Conservation (phyloP, 2,888 invertebrate genomes). For the Isotomurus palustris region DNA sequence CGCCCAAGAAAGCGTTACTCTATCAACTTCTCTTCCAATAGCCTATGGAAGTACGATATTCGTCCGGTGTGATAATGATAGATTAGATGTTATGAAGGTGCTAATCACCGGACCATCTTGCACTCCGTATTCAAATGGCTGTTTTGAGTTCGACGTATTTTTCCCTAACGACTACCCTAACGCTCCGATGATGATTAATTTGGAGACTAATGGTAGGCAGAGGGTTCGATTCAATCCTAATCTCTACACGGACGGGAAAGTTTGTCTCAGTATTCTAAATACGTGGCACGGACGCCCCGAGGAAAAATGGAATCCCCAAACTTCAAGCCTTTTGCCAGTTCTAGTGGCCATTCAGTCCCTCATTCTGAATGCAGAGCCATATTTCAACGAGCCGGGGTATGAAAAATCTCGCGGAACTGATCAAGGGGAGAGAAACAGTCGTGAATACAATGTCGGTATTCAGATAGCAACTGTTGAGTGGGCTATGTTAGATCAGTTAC, state of each 20-base stretch:
- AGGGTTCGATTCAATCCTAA: conserved; percentile 89
- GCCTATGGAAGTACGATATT: conserved; percentile 86
- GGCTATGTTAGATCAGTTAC: conserved; percentile 92
- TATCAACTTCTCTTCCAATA: conserved; percentile 85
- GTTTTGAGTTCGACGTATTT: conserved; percentile 84
- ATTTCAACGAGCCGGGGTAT: conserved; percentile 92
- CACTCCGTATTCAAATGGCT: conserved; percentile 87
- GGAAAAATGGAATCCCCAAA: conserved; percentile 95
- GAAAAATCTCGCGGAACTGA: conserved; percentile 84
- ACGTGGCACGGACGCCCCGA: conserved; percentile 96
- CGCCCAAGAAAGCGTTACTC: conserved; percentile 90
- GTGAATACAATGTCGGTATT: conserved; percentile 93
- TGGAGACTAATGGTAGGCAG: conserved; percentile 80
- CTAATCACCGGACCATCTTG: conserved; percentile 73
- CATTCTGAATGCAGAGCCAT: conserved; percentile 87
- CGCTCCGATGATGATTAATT: conserved; percentile 73
- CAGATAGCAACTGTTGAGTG: conserved; percentile 90
- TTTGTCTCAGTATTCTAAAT: conserved; percentile 88
- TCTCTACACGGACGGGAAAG: conserved; percentile 91
- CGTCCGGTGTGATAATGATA: conserved; percentile 88
- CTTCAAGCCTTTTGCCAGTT: conserved; percentile 80
- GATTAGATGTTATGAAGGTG: conserved; percentile 93
- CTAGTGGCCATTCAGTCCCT: conserved; percentile 88
- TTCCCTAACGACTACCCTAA: conserved; percentile 70
- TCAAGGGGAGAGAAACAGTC: conserved; percentile 79